Conservation (phyloP, 2,113 vertebrate genomes). For the Corythoichthys haematopterus region DNA sequence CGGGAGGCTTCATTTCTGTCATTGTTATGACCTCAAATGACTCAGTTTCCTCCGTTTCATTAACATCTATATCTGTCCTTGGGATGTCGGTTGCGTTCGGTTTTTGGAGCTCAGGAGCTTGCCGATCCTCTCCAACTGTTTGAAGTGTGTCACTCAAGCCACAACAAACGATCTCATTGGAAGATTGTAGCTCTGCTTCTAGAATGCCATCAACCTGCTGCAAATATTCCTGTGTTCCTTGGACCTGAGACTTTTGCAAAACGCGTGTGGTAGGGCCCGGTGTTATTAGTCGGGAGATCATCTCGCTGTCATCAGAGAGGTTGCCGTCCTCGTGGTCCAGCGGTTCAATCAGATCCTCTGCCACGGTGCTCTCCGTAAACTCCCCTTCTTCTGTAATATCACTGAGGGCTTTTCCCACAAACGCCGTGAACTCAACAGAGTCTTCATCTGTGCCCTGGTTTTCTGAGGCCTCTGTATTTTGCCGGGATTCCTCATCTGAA, state of each 20-base stretch:
- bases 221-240: conserved; percentile 72
- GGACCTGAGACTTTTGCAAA: conserved; percentile 59
- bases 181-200: conserved; percentile 23
- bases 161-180: conserved; percentile 25
- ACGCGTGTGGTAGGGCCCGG: conserved; percentile 84
- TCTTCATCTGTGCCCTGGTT: conserved; percentile 36
- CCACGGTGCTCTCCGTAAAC: conserved; percentile 67
- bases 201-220: conserved; percentile 75
- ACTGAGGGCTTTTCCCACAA: conserved; percentile 66
- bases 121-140: conserved; percentile 32
- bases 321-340: conserved; percentile 73
- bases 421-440: conserved; percentile 50
- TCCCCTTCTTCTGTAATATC: conserved; percentile 69
- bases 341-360: conserved; percentile 73
- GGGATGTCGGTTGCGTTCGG: conserved; percentile 30
- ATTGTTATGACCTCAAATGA: conserved; percentile 41
- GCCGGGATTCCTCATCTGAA: conserved; percentile 20
- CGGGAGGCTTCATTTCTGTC: conserved; percentile 43
- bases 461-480: conserved; percentile 9
- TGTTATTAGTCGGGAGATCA: conserved; percentile 86
- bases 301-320: conserved; percentile 79
- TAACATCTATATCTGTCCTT: conserved; percentile 29
- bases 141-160: conserved; percentile 34
- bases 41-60: conserved; percentile 41
- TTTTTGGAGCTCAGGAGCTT: conserved; percentile 24